These are phyloP conservation scores for Cylindroiulus punctatus DNA, from an alignment of 2,888 invertebrate species.

Conservation along the genomic window DNA sequence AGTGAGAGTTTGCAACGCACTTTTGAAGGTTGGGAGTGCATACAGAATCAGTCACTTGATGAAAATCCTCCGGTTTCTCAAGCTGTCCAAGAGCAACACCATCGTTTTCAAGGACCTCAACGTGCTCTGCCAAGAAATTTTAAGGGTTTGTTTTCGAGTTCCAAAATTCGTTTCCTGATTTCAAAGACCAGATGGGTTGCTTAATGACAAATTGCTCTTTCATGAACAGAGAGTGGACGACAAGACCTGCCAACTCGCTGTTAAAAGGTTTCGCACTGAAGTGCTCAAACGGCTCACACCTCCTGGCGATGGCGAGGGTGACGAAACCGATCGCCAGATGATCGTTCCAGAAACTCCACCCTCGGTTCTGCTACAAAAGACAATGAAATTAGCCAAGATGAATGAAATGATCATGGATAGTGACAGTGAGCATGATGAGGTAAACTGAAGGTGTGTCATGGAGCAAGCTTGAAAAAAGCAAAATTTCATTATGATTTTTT, in stretches of 20 bases:
- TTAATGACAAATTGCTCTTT: not conserved
- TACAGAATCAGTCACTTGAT: not conserved
- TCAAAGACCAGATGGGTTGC: not conserved
- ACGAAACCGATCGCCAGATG: not conserved
- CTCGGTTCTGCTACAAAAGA: not conserved
- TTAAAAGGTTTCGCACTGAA: not conserved
- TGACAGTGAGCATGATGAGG: not conserved
- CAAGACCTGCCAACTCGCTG: not conserved
- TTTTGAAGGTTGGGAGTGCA: not conserved
- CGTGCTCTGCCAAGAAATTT: constrained; percentile 40
- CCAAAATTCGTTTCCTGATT: no score
- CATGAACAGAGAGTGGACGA: not conserved
- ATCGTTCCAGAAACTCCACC: not conserved
- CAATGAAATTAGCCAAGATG: not conserved
- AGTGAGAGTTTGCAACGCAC: constrained; percentile 41
- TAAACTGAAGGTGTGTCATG: not conserved
- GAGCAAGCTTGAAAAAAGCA: not conserved
- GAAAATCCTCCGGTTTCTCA: constrained; percentile 37
- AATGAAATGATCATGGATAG: not conserved
- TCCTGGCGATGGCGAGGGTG: not conserved
- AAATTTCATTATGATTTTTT: not conserved
- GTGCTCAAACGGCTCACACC: not conserved
- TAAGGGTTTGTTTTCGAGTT: not conserved
- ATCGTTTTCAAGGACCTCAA: constrained; percentile 36
- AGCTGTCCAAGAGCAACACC: not conserved